Evolutionary conservation across 1,140 invertebrate species (phyloP).

Genomic region (Drosophila repletoides): DNA sequence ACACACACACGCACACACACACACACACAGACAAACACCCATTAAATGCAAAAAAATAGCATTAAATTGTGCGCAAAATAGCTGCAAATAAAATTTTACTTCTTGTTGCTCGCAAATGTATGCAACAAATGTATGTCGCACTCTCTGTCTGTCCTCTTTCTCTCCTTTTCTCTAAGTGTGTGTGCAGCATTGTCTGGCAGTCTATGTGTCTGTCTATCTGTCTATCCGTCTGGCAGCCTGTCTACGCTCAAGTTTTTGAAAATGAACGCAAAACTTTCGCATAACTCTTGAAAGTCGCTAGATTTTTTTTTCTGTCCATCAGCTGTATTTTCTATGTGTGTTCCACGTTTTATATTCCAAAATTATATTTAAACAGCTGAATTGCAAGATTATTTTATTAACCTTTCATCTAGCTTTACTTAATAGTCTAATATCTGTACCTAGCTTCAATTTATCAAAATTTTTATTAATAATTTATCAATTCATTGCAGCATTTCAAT

Average conservation of each 20-base stretch:
- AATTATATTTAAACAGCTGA: no score
- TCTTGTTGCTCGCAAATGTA: conserved; percentile 57
- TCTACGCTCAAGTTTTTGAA: conserved; percentile 23
- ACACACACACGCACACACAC: conserved; percentile 18
- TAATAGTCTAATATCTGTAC: no score
- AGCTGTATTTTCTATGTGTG: not conserved
- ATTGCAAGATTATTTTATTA: no score
- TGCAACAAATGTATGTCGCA: conserved; percentile 54
- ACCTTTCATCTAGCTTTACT: no score
- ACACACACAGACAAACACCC: not conserved
- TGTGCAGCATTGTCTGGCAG: not conserved
- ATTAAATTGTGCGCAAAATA: conserved; percentile 77
- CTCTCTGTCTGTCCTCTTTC: not conserved
- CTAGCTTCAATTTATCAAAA: no score
- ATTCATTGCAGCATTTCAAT: no score
- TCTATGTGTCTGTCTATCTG: not conserved
- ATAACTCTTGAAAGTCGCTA: conserved; percentile 27
- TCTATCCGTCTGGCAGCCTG: not conserved
- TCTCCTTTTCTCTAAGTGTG: not conserved
- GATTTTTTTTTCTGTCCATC: not conserved
- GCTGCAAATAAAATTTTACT: conserved; percentile 66
- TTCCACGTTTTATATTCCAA: no score
- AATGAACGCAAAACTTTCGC: conserved; percentile 38
- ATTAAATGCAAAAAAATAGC: conserved; percentile 74
- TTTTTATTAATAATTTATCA: no score